Evolutionary conservation across 64 coral and sea anemone genomes (phyloP), one percentile per base, ranked within the genome.

Genomic region (Dendronephthya gigantea): DNA sequence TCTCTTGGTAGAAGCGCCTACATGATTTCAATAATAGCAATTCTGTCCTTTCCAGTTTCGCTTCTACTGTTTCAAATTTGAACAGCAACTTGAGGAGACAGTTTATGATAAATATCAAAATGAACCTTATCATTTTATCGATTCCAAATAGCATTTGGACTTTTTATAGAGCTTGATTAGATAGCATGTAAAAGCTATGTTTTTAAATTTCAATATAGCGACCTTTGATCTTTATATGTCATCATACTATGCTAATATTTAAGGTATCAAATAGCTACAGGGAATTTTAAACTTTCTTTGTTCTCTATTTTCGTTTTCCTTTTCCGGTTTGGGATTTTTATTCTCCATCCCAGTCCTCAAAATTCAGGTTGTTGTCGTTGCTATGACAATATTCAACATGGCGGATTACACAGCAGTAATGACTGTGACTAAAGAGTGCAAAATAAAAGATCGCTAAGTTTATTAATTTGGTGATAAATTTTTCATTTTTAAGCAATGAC

Each of bases 401-500:
- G 72, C 72, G 29, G 29, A 79, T 62, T 62, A 19, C 9, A 36
- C 2, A 10, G 34, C 9, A 79, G 2, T 25, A 74, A n/a, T n/a
- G n/a, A n/a, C n/a, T n/a, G n/a, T 45, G 41, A 45, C 41, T 45
- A 45, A 45, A 45, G 41, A 45, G 4, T 45, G 41, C 17, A 62
- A 62, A 62, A n/a, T 62, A n/a, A 12, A n/a, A n/a, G 55, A n/a
- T 62, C 6, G 19, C 15, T 79, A 12, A 79, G 34, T 1, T 29
- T 39, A 15, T 79, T 79, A 12, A 39, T 79, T 79, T 79, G 72
- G 72, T 79, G 31, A 35, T 34, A 79, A 34, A 36, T 79, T 35
- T 10, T 79, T 2, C 30, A 27, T 30, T 79, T 79, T 19, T 79
- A 29, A 34, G 2, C n/a, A 79, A 98, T 98, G 95, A 98, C 95